Evolutionary conservation across 2,797 vertebrate species (phyloP), one percentile per base, ranked within the genome.

Genomic region (Cyclura pinguis): DNA sequence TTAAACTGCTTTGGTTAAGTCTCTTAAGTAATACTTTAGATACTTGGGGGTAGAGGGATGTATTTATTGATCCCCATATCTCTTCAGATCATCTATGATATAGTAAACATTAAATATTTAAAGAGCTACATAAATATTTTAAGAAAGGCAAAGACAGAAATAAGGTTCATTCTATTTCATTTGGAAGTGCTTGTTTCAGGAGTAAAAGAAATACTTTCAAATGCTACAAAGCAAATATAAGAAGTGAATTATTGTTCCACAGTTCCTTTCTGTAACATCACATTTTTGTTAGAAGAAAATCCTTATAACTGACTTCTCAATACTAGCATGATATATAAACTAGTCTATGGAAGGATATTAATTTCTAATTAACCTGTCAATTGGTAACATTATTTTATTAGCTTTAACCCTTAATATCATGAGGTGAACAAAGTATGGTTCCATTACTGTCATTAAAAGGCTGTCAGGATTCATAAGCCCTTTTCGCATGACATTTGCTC

Each of bases 91-190:
- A 93, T 9, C 1, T 1, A 32, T 69, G 64, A 47, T 52, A 69
- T 24, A 47, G 27, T 57, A 24, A 76, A 72, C 38, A 82, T 67
- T 87, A 86, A 73, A 4, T 85, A 82, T 93, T 91, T 8, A 88
- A 84, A 92, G 32, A 90, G 10, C 1, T 64, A 16, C 13, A 20
- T n/a, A 87, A 85, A 47, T 89, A 78, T 72, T 93, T 92, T 84
- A 27, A 47, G 76, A 90, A 62, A 18, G 87, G 42, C 14, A 35
- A 7, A 67, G 82, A 62, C 24, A 85, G 22, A 85, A 83, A 74
- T 80, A 93, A 80, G 88, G 0, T 0, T 77, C 84, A 4, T 29
- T 92, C 84, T 74, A 64, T 88, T 91, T 90, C 42, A 86, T 4
- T 80, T 22, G 80, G 20, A 57, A 57, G 3, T 9, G 57, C 18